Conservation (phyloP, 1,140 invertebrate species). For the Polypedilum pembai region DNA sequence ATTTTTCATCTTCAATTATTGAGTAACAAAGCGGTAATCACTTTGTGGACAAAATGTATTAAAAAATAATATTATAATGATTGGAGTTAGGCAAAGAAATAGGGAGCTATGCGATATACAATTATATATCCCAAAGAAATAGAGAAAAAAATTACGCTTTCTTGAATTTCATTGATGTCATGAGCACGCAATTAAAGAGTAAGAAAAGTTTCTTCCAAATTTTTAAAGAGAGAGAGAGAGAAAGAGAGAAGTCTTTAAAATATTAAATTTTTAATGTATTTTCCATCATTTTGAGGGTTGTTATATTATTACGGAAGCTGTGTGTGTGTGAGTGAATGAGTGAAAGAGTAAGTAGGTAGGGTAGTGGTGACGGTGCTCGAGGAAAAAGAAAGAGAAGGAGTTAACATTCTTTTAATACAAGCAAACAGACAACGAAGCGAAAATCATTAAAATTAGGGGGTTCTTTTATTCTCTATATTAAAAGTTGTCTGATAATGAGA, state of each 20-base stretch:
- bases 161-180: slow-evolving; percentile 18
- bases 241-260: slow-evolving; percentile 1
- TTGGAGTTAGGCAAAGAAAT: not conserved
- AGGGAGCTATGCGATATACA: not conserved
- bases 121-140: not conserved
- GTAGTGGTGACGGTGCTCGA: not conserved
- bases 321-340: not conserved
- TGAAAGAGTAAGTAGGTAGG: not conserved
- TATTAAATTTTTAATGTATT: slow-evolving; percentile 28
- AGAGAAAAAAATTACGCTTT: not conserved
- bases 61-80: not conserved
- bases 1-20: slow-evolving; percentile 19
- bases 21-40: slow-evolving; percentile 16
- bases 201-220: slow-evolving; percentile 4
- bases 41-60: slow-evolving; percentile 17
- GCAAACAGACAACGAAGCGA: slow-evolving; percentile 27
- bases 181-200: slow-evolving; percentile 16
- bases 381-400: slow-evolving; percentile 15
- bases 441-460: slow-evolving; percentile 28
- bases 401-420: slow-evolving; percentile 28
- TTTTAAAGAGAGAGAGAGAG: not conserved
- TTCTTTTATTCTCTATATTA: not conserved
- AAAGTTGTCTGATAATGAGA: slow-evolving; percentile 28
- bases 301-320: slow-evolving; percentile 4
- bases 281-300: slow-evolving; percentile 25